A percentile compares a stretch with the other conserved stretches of the same genome.
phyloP scores from a whole-genome alignment of 1,140 invertebrate genomes.

The Bilobella aurantiaca region DNA sequence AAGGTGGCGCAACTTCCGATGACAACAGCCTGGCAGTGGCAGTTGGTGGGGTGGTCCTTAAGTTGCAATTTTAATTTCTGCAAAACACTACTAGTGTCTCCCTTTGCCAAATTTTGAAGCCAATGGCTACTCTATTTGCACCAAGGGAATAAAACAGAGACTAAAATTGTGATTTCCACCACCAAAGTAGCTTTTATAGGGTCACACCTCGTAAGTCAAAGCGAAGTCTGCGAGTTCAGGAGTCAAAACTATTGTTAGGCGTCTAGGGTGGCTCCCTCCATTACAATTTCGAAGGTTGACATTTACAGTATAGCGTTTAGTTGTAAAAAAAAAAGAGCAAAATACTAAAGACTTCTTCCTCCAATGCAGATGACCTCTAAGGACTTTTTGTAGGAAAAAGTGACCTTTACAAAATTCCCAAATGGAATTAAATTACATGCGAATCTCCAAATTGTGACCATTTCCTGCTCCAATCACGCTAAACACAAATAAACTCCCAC shows the following conservation, averaged over 20 bases:
- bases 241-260: background rate
- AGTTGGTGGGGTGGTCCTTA: too few relatives aligned
- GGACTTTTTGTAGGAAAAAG: background rate
- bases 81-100: background rate
- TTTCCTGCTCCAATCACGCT: background rate
- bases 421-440: background rate
- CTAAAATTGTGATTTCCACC: background rate
- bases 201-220: too few relatives aligned
- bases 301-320: too few relatives aligned
- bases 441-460: background rate
- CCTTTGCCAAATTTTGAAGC: background rate
- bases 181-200: background rate
- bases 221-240: too few relatives aligned
- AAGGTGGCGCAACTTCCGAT: background rate
- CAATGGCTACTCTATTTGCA: background rate
- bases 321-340: background rate
- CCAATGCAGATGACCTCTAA: background rate
- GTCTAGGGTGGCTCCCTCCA: background rate
- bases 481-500: background rate
- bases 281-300: conserved; percentile 1
- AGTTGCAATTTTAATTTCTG: background rate
- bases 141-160: background rate
- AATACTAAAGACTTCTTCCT: background rate
- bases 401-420: background rate
- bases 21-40: too few relatives aligned